Evolutionary conservation across 2,113 vertebrate genomes (phyloP).

Genomic region (Rostratula benghalensis): DNA sequence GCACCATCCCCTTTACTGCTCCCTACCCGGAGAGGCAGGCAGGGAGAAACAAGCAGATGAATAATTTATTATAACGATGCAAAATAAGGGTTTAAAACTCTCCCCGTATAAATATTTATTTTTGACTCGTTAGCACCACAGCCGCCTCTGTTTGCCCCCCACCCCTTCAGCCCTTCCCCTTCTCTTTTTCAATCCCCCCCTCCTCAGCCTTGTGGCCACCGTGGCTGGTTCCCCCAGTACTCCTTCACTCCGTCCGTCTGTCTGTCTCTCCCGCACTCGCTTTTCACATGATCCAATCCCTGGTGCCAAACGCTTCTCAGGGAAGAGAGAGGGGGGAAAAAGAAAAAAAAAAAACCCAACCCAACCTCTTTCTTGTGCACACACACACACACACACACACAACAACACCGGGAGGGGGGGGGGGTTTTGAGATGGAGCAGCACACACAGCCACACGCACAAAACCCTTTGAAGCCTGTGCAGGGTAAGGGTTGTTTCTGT

Average conservation of each 20-base stretch:
- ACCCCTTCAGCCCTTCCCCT: neutral
- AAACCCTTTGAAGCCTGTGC: constrained; percentile 73
- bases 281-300: constrained; percentile 1
- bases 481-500: constrained; percentile 84
- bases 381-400: constrained; percentile 28
- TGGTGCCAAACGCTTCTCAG: constrained; percentile 42
- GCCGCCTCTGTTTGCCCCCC: neutral
- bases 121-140: constrained; percentile 47
- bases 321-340: neutral
- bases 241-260: neutral
- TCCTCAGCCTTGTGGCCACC: neutral
- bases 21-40: neutral
- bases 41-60: constrained; percentile 58
- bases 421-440: constrained; percentile 3
- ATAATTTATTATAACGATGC: constrained; percentile 74
- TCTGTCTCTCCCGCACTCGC: neutral
- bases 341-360: neutral
- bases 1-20: neutral
- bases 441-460: constrained; percentile 58
- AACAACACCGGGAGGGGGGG: constrained; percentile 28
- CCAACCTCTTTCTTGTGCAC: neutral
- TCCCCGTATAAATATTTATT: constrained; percentile 73
- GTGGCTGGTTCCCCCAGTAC: neutral
- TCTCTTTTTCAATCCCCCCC: neutral
- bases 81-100: constrained; percentile 64